These are phyloP conservation scores for Athalia cordata DNA, from an alignment of 2,888 invertebrate genomes.

Conservation along the genomic window DNA sequence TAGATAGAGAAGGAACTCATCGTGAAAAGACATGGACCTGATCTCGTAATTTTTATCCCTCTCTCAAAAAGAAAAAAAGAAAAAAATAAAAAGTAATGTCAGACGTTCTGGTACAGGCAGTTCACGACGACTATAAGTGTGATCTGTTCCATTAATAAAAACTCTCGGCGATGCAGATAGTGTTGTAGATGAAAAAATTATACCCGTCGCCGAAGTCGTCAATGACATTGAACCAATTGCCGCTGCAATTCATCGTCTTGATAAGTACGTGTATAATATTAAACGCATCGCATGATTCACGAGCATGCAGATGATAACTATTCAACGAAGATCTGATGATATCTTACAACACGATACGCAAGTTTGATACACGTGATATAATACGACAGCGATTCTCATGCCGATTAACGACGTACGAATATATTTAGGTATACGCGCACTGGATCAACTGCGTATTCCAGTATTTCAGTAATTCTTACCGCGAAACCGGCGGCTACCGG, in stretches of 20 bases:
- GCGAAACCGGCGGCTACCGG: background rate
- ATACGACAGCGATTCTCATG: slow-evolving; percentile 19
- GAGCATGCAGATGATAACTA: slow-evolving; percentile 2
- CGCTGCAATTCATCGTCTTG: slow-evolving; percentile 24
- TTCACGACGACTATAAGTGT: too few species aligned
- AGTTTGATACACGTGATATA: slow-evolving; percentile 12
- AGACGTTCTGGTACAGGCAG: too few species aligned
- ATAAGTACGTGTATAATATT: background rate
- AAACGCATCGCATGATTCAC: background rate
- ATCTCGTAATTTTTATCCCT: too few species aligned
- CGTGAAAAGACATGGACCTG: too few species aligned
- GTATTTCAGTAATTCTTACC: background rate
- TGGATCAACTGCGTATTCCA: slow-evolving; percentile 17
- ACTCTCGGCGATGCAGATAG: background rate
- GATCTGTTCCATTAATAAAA: background rate
- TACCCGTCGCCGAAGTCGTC: background rate
- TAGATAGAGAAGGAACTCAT: too few species aligned
- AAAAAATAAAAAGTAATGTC: too few species aligned
- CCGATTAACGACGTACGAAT: background rate
- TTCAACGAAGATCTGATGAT: slow-evolving; percentile 21
- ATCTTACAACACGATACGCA: slow-evolving; percentile 18
- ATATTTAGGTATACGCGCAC: background rate
- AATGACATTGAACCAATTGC: slow-evolving; percentile 34
- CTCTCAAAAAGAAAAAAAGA: too few species aligned
- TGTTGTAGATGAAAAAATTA: background rate